Percentiles rank a stretch among this genome's conserved stretches.
Evolutionary conservation across 2,888 invertebrate genomes (phyloP).

Genomic region (Macroteleia sp.): DNA sequence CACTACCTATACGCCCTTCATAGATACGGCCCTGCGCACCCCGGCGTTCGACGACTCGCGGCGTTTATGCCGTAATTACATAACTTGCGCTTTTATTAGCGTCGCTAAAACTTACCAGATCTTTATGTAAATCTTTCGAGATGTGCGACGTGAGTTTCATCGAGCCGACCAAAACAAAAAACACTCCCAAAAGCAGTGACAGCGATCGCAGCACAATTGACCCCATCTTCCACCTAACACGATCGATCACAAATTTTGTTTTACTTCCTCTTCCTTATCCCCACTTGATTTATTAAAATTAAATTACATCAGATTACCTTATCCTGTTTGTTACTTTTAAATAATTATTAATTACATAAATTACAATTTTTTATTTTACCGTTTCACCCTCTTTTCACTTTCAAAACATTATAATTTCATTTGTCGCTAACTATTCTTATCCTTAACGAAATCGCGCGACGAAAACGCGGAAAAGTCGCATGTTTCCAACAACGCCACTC

Average conservation of each 20-base stretch:
- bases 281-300: no score
- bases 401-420: background rate
- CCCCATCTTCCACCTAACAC: slow-evolving; percentile 84
- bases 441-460: background rate
- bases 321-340: no score
- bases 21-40: slow-evolving; percentile 53
- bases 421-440: background rate
- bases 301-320: no score
- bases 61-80: slow-evolving; percentile 48
- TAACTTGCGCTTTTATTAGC: slow-evolving; percentile 58
- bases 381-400: no score
- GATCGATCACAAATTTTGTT: no score
- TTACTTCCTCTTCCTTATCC: no score
- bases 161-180: slow-evolving; percentile 97
- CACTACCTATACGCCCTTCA: slow-evolving; percentile 42
- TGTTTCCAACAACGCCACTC: slow-evolving; percentile 50
- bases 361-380: no score
- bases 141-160: slow-evolving; percentile 96
- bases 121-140: slow-evolving; percentile 97
- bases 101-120: slow-evolving; percentile 89
- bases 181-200: slow-evolving; percentile 95
- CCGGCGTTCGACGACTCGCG: slow-evolving; percentile 49
- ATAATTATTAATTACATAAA: no score
- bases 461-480: slow-evolving; percentile 39
- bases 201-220: slow-evolving; percentile 95